These are phyloP conservation scores for Aphis craccivora DNA, from an alignment of 1,140 invertebrate genomes.

Conservation along the genomic window DNA sequence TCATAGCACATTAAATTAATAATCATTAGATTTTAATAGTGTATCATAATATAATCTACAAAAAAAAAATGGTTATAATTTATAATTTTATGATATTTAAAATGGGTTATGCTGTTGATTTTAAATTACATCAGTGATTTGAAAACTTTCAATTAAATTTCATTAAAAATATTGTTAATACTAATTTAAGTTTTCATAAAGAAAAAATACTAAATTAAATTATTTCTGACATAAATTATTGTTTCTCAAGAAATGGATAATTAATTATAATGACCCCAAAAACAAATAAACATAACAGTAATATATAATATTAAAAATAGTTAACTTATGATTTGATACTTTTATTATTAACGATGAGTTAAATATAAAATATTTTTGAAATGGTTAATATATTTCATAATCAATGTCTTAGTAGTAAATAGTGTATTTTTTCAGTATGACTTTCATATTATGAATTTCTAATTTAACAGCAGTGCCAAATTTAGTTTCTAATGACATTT, in stretches of 20 bases:
- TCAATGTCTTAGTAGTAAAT: neutral
- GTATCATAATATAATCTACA: neutral
- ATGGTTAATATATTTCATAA: neutral
- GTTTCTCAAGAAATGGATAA: conserved; percentile 2
- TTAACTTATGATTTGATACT: neutral
- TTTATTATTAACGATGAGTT: neutral
- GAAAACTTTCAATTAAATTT: conserved; percentile 13
- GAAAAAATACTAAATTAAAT: conserved; percentile 14
- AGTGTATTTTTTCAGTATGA: neutral
- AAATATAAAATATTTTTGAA: conserved; percentile 9
- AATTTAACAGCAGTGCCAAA: neutral
- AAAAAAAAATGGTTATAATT: neutral
- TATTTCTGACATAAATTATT: conserved; percentile 1
- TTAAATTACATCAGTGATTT: neutral
- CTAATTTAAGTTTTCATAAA: neutral
- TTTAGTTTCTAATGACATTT: neutral
- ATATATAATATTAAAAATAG: neutral
- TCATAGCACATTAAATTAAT: neutral
- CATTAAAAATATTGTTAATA: neutral
- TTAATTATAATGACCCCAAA: neutral
- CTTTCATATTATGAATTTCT: neutral
- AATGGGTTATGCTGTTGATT: conserved; percentile 6
- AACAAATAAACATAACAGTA: conserved; percentile 18
- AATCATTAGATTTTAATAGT: neutral
- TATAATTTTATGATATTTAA: neutral